phyloP scores from a whole-genome alignment of 1,140 invertebrate genomes.

The Drosophila parvula region DNA sequence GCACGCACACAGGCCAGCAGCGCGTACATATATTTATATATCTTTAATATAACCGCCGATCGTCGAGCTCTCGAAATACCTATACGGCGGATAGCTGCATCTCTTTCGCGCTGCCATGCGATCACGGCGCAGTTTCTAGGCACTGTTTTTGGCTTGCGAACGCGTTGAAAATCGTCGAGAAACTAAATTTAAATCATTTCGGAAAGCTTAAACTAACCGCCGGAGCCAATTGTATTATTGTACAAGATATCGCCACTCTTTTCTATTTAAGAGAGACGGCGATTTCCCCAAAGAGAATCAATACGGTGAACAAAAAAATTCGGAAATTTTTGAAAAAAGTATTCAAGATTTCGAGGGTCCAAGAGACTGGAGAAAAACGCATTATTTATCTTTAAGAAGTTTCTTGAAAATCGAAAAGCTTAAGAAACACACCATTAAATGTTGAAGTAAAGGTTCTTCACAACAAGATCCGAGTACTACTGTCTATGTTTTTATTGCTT shows the following conservation, averaged over 20 bases:
- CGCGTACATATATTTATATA: slow-evolving; percentile 36
- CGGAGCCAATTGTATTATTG: slow-evolving; percentile 9
- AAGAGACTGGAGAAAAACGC: neutral
- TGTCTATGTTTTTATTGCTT: no score
- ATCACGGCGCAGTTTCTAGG: slow-evolving; percentile 42
- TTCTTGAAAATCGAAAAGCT: neutral
- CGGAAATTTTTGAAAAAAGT: neutral
- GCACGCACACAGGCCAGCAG: slow-evolving; percentile 16
- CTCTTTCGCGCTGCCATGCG: slow-evolving; percentile 70
- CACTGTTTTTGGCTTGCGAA: slow-evolving; percentile 62
- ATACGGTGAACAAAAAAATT: neutral
- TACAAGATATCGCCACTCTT: slow-evolving; percentile 23
- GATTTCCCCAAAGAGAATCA: neutral
- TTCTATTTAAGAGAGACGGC: slow-evolving; percentile 18
- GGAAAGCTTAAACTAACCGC: slow-evolving; percentile 68
- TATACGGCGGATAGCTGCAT: slow-evolving; percentile 68
- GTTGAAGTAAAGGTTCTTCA: neutral
- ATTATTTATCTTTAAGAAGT: neutral
- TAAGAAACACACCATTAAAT: neutral
- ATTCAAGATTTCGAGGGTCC: neutral
- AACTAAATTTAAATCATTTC: slow-evolving; percentile 79
- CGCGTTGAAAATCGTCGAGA: slow-evolving; percentile 76
- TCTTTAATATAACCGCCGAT: slow-evolving; percentile 74
- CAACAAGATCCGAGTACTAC: no score
- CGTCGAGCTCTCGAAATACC: slow-evolving; percentile 76